Evolutionary conservation across 2,113 vertebrate species (phyloP), one percentile per base, ranked within the genome.

Genomic region (Greenwoodochromis staneri): DNA sequence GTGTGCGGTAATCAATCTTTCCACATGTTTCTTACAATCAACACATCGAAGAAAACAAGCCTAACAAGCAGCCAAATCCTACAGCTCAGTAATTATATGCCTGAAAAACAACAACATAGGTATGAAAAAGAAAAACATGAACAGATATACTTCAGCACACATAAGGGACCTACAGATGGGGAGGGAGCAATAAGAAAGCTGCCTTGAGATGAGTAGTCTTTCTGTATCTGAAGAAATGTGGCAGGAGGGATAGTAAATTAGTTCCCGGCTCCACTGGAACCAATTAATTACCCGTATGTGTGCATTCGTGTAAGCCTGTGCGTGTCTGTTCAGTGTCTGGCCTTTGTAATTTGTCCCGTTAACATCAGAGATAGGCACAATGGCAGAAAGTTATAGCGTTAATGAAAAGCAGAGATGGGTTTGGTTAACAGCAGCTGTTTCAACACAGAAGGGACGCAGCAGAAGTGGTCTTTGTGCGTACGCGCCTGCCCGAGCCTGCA

Each of bases 221-320:
- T 89, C 86, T 54, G 73, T 87, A 83, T 91, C 87, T 81, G 86
- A 91, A 92, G 89, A 95, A 88, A 93, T 92, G 91, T 90, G 87
- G 91, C 93, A 87, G 88, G 93, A 91, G 85, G 89, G 85, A 91
- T 90, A 86, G 92, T 94, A 95, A 95, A 96, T 96, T 96, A 95
- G 92, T 88, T 91, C 92, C 92, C 14, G 59, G 95, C 92, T 95
- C 94, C 94, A 91, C 71, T 95, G 95, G 94, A 96, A 95, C 95
- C 95, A 96, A 97, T 97, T 97, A 96, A 96, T 96, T 94, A 96
- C 82, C 76, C n/a, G 8, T 21, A 80, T 24, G 54, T 85, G 88
- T 81, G 87, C n/a, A n/a, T 54, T 34, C 71, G 85, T 84, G 84
- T 36, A 54, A 82, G 51, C 88, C 34, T 87, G 27, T 69, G 45